Evolutionary conservation across 2,888 invertebrate species (phyloP), one percentile per base, ranked within the genome.

Genomic region (Ichneumon xanthorius): DNA sequence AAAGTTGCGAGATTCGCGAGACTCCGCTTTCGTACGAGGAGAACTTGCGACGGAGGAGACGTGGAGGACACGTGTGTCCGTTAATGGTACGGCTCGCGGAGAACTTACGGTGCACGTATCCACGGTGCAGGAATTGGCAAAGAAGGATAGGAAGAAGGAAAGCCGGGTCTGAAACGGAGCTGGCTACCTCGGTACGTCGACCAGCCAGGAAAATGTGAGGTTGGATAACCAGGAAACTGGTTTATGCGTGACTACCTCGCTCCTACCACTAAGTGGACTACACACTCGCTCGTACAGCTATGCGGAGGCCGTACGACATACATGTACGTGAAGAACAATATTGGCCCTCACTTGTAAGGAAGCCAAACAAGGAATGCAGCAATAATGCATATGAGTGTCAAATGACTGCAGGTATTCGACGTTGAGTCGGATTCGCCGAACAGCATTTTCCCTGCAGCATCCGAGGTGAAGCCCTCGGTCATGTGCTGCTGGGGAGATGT

Each of bases 161-260:
- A 26, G 22, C 58, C 58, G 40, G 58, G 58, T n/a, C 16, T 22
- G 58, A 40, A 40, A 70, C 70, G 33, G 75, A 63, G 88, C 87
- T 88, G 75, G 90, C 89, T 90, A 50, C 65, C 84, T 81, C 82
- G 86, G 89, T 90, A 90, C 88, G 91, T 90, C 91, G 89, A 89
- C 88, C 89, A 63, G 63, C 53, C 63, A 90, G 91, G 91, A 92
- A 93, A 92, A 92, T 90, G 90, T 89, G 89, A 92, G 45, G 90
- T 91, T 90, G 90, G 91, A 92, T 92, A 92, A 92, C 91, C 92
- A 91, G 92, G 91, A 92, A 93, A 92, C 93, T 93, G 93, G 93
- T 93, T 93, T 92, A 92, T 92, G 91, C 92, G 92, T 92, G 90
- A 91, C 90, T 90, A 90, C 86, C 71, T 88, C 87, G 89, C 87